Evolutionary conservation across 2,113 vertebrate genomes (phyloP).

Genomic region (Oreochromis aureus): DNA sequence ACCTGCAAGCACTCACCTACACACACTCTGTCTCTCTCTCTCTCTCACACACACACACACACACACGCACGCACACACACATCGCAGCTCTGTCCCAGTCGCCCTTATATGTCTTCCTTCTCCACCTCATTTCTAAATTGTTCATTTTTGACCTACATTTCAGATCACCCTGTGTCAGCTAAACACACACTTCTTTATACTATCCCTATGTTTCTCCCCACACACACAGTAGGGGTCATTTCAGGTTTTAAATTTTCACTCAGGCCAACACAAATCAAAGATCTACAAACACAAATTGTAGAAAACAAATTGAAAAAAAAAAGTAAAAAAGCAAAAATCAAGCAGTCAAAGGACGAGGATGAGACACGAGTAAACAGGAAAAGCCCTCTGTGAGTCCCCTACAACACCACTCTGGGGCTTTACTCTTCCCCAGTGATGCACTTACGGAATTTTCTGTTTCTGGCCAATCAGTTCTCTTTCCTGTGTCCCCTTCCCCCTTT

Average conservation of each 20-base stretch:
- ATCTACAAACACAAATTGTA: not conserved
- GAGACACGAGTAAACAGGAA: not conserved
- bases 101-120: not conserved
- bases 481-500: not conserved
- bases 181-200: not conserved
- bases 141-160: conserved; percentile 50
- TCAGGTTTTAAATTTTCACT: not conserved
- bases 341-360: not conserved
- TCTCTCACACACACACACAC: not conserved
- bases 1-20: not conserved
- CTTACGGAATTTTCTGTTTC: not conserved
- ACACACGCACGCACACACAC: accelerated
- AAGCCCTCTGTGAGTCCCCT: not conserved
- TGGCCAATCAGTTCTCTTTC: not conserved
- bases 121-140: conserved; percentile 56
- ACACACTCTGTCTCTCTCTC: not conserved
- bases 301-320: not conserved
- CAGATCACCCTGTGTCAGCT: conserved; percentile 5
- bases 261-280: not conserved
- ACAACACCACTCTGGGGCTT: not conserved
- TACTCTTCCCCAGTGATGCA: not conserved
- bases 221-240: not conserved
- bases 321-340: not conserved
- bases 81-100: not conserved
- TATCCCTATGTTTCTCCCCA: not conserved